Base-by-base conservation (phyloP, 2,888 invertebrate species). In the Noctua fimbriata region DNA sequence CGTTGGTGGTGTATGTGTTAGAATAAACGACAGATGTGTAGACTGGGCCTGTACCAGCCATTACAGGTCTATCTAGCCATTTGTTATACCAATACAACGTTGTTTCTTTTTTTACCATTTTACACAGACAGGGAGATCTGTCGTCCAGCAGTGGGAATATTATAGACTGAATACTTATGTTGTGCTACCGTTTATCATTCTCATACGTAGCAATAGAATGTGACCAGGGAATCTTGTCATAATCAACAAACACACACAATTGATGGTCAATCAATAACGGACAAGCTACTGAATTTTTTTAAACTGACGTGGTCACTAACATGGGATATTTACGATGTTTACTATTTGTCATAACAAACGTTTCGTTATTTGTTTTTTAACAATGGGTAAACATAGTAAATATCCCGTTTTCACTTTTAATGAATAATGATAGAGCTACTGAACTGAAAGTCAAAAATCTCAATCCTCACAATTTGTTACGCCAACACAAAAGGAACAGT, bases 31-130 rank as follows among this genome's bases (percentile, higher is more conserved):
- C 95, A 94, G 94, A 95, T 95, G 95, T 87, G 69, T 93, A 92
- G 94, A 91, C 81, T 89, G 83, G 93, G 90, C 90, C 94, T 95
- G 96, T 90, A 93, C 78, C 97, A 97, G 97, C 97, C 97, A 97
- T 97, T 93, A 89, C 96, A 95, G 94, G 92, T 89, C 90, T 91
- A 89, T 93, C 94, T 95, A 91, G 73, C 82, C 94, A 94, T 95
- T 95, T 96, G 95, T 92, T 85, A 90, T 88, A 92, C 88, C 85
- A 87, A 85, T 88, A 86, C 49, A 49, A 16, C 12, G 60, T 55
- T 74, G 85, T 88, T 93, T 94, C 94, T 88, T 65, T 65, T 67
- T 21, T 65, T 18, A 63, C 65, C 36, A 36, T 21, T 21, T 21
- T 21, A n/a, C n/a, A 58, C n/a, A 58, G 5, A n/a, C n/a, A 58